Evolutionary conservation across 2,113 vertebrate genomes (phyloP).

Genomic region (Pangasianodon hypophthalmus): DNA sequence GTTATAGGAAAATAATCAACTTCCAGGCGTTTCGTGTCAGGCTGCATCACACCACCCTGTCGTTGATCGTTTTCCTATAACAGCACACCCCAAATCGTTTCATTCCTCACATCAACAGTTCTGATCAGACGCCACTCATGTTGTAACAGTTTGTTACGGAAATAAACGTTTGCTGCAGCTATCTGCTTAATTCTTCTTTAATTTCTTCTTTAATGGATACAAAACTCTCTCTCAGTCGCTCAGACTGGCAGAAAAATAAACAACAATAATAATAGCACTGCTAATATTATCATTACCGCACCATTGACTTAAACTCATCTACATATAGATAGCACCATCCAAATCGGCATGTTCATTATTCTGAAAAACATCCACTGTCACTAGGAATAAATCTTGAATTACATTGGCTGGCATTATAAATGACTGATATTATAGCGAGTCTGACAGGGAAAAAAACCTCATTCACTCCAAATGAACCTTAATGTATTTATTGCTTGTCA

Average conservation of each 20-base stretch:
- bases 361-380: not conserved
- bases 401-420: not conserved
- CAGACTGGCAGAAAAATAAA: not conserved
- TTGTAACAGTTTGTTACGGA: not conserved
- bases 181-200: not conserved
- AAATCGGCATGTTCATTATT: not conserved
- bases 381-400: not conserved
- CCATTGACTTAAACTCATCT: not conserved
- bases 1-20: not conserved
- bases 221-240: not conserved
- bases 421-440: not conserved
- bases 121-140: not conserved
- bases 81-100: not conserved
- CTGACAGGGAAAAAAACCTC: not conserved
- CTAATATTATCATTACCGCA: not conserved
- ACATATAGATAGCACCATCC: not conserved
- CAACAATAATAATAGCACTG: not conserved
- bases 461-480: not conserved
- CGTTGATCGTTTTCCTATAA: not conserved
- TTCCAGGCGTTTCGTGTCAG: not conserved
- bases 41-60: not conserved
- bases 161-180: not conserved
- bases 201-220: not conserved
- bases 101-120: no score
- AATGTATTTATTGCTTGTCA: constrained; percentile 19